A percentile compares a stretch with the other conserved stretches of the same genome.
These are phyloP conservation scores for Phyllotis vaccarum DNA, from an alignment of 2,797 vertebrate species.

Conservation along the genomic window DNA sequence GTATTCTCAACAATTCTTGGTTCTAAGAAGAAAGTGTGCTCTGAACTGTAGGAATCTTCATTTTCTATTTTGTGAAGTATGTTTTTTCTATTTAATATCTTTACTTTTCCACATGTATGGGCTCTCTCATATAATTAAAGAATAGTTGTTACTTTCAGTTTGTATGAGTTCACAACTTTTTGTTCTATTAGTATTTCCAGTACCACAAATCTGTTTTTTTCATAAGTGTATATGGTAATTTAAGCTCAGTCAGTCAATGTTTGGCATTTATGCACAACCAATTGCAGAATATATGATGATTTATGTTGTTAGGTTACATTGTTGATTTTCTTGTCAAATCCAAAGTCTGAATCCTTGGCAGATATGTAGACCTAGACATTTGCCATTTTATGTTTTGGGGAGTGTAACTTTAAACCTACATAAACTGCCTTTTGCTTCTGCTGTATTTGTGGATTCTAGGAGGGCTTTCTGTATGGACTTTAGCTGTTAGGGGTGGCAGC, in stretches of 20 bases:
- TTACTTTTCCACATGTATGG: slow-evolving; percentile 37
- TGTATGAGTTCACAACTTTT: slow-evolving; percentile 42
- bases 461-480: slow-evolving; percentile 82
- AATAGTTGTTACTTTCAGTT: slow-evolving; percentile 20
- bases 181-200: slow-evolving; percentile 50
- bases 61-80: slow-evolving; percentile 52
- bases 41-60: not conserved
- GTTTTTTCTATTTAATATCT: slow-evolving; percentile 66
- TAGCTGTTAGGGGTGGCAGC: slow-evolving; percentile 78
- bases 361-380: slow-evolving; percentile 73
- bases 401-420: slow-evolving; percentile 74
- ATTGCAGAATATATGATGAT: slow-evolving; percentile 41
- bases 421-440: slow-evolving; percentile 85
- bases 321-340: slow-evolving; percentile 61
- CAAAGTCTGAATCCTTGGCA: slow-evolving; percentile 67
- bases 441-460: slow-evolving; percentile 83
- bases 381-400: slow-evolving; percentile 80
- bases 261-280: slow-evolving; percentile 36
- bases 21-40: slow-evolving; percentile 38
- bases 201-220: not conserved
- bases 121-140: slow-evolving; percentile 33
- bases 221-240: slow-evolving; percentile 57
- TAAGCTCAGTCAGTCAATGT: slow-evolving; percentile 31
- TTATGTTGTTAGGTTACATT: slow-evolving; percentile 49
- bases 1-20: not conserved